phyloP scores from a whole-genome alignment of 2,888 invertebrate species.

The Ferdinandea cuprea region DNA sequence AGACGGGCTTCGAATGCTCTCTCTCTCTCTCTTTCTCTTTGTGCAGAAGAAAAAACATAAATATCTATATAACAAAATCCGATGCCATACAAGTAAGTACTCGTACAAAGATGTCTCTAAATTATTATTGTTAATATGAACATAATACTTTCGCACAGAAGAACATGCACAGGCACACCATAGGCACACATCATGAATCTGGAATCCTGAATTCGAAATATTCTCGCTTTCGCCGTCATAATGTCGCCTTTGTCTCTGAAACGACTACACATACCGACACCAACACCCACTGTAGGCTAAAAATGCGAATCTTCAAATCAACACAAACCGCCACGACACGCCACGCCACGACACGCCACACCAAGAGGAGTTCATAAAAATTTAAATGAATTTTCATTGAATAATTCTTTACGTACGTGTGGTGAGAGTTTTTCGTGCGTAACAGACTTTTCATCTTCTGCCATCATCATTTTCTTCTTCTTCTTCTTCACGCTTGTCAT shows the following conservation, averaged over 20 bases:
- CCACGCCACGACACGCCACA: background rate
- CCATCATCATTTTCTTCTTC: constrained; percentile 35
- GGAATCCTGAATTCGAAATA: constrained; percentile 11
- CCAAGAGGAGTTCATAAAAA: constrained; percentile 65
- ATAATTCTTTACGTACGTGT: constrained; percentile 60
- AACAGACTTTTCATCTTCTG: constrained; percentile 58
- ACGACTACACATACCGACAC: background rate
- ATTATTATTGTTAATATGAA: constrained; percentile 61
- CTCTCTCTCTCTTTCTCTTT: too few species aligned
- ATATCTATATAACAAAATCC: constrained; percentile 17
- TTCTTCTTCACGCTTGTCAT: constrained; percentile 15
- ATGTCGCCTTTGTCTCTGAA: constrained; percentile 16
- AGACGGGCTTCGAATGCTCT: background rate
- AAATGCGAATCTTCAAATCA: constrained; percentile 7
- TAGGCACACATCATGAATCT: constrained; percentile 32
- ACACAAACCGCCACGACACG: too few species aligned
- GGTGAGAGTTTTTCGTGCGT: constrained; percentile 66
- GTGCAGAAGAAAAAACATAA: constrained; percentile 1
- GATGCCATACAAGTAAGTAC: constrained; percentile 33
- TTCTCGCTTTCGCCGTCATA: constrained; percentile 19
- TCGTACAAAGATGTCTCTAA: constrained; percentile 54
- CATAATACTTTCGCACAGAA: constrained; percentile 37
- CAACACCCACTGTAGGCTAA: background rate
- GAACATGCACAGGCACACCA: constrained; percentile 28
- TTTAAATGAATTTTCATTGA: constrained; percentile 76